Conservation (phyloP, 2,797 vertebrate genomes). For the Falco cherrug region DNA sequence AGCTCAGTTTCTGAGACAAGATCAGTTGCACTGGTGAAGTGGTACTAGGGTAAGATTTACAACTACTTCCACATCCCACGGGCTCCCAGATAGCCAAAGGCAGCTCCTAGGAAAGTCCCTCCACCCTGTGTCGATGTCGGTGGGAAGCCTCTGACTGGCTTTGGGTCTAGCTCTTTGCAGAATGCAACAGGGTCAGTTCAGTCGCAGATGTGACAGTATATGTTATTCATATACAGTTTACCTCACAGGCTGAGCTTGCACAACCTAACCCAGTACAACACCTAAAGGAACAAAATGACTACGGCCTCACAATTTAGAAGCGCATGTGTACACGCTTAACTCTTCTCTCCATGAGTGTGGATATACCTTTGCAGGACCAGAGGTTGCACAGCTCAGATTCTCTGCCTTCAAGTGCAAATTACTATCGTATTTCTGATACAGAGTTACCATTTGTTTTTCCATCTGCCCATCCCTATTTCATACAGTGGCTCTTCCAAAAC, state of each 20-base stretch:
- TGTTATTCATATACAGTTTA: background rate
- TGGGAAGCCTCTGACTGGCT: background rate
- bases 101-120: background rate
- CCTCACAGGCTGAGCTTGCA: background rate
- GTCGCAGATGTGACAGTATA: rapidly evolving
- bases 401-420: background rate
- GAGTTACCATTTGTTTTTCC: background rate
- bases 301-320: background rate
- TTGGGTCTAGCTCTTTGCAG: background rate
- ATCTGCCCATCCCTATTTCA: background rate
- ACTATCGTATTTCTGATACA: background rate
- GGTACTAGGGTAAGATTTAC: background rate
- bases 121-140: background rate
- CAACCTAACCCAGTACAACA: background rate
- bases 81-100: background rate
- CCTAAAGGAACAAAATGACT: background rate
- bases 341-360: background rate
- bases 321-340: rapidly evolving
- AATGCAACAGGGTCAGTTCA: background rate
- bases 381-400: background rate
- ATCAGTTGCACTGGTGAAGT: background rate
- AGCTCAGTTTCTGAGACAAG: background rate
- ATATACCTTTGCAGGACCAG: background rate
- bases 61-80: background rate
- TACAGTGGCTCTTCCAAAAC: background rate